Conservation (phyloP, 2,888 invertebrate genomes). For the Limulus polyphemus region DNA sequence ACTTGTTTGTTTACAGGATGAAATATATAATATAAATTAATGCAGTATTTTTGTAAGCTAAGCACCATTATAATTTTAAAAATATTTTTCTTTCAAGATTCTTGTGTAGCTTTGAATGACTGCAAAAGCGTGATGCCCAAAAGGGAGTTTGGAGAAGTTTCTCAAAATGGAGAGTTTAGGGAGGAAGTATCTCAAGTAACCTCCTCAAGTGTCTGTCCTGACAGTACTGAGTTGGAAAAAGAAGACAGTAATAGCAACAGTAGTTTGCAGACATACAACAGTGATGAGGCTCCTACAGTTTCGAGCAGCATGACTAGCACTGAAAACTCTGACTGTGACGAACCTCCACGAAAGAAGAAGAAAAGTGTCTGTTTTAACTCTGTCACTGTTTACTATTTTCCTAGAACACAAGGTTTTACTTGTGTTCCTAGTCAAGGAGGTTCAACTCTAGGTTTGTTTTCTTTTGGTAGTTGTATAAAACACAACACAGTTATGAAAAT, state of each 20-base stretch:
- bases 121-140: too few relatives aligned
- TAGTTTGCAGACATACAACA: conserved; percentile 15
- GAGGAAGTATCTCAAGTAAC: too few relatives aligned
- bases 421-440: conserved; percentile 46
- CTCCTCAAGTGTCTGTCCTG: too few relatives aligned
- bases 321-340: conserved; percentile 21
- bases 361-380: conserved; percentile 75
- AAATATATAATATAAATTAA: too few relatives aligned
- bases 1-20: too few relatives aligned
- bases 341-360: conserved; percentile 39
- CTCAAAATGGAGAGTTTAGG: too few relatives aligned
- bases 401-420: conserved; percentile 52
- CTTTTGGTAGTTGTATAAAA: too few relatives aligned
- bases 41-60: too few relatives aligned
- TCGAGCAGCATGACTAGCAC: conserved; percentile 8
- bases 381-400: conserved; percentile 91
- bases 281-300: conserved; percentile 20
- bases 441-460: conserved; percentile 49
- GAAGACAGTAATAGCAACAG: conserved; percentile 20
- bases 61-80: too few relatives aligned
- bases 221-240: conserved; percentile 1
- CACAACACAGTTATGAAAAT: background rate
- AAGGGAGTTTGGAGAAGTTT: too few relatives aligned
- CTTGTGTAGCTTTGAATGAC: too few relatives aligned
- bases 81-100: too few relatives aligned